phyloP scores from a whole-genome alignment of 37 sponge, comb jelly and placozoan species.

The Theonella swinhoei region DNA sequence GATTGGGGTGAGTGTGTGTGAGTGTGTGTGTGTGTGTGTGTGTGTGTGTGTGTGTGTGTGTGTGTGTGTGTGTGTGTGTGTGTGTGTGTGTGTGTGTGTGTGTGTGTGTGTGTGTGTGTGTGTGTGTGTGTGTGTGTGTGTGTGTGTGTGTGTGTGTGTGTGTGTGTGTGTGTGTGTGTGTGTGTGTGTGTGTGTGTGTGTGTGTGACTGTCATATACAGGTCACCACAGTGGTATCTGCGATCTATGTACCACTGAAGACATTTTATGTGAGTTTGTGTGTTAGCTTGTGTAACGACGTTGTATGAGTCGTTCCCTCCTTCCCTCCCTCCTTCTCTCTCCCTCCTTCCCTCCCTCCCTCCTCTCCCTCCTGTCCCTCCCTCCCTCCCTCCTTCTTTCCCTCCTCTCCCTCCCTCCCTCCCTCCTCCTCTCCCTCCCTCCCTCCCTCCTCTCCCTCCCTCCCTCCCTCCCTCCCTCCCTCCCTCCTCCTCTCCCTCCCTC shows the following conservation, averaged over 20 bases:
- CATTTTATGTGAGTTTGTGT: conserved; percentile 24
- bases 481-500: background rate
- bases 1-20: conserved; percentile 33
- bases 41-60: too few relatives aligned
- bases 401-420: background rate
- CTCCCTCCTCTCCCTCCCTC: background rate
- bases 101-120: too few relatives aligned
- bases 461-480: background rate
- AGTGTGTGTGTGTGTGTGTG: background rate
- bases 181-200: background rate
- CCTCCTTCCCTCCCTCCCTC: background rate
- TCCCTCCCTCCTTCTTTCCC: background rate
- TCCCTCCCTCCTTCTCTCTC: background rate
- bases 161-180: background rate
- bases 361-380: background rate
- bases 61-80: too few relatives aligned
- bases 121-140: too few relatives aligned
- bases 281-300: too few relatives aligned
- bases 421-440: background rate
- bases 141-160: background rate
- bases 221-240: conserved; percentile 24
- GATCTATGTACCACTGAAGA: conserved; percentile 40
- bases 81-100: background rate
- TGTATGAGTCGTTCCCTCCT: too few relatives aligned
- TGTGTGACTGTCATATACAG: conserved; percentile 2